Base-by-base conservation (phyloP, 2,113 vertebrate genomes). In the Zapus hudsonius region DNA sequence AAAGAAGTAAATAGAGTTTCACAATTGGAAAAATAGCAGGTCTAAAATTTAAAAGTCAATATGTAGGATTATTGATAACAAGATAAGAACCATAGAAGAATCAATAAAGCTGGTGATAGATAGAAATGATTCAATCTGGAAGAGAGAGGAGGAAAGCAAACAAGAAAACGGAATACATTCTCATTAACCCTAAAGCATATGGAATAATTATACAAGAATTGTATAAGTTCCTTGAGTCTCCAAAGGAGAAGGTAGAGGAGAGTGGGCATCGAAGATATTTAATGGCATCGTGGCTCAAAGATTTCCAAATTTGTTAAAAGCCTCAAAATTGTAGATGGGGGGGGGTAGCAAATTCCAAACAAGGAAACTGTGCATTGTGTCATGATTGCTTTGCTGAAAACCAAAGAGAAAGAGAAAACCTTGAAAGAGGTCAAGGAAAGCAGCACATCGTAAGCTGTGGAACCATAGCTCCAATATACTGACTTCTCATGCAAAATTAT, bases 301-400 rank as follows among this genome's bases (percentile, higher is more conserved):
- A 5, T 31, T 69, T 82, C 31, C 40, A 85, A 80, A 73, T 88
- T 63, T 90, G 27, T 22, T 38, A 47, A 73, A 80, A 82, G 52
- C 69, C 17, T 94, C 93, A 92, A 75, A 81, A 42, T 84, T 61
- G 38, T 19, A 70, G 25, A 80, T 92, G 44, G 74, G 63, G 57
- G 63, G 88, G 38, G 15, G 75, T 57, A 81, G 12, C 66, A 31
- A 92, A 76, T 16, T 72, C 29, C 66, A 90, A 88, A 75, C 4
- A 90, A 61, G 2, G 81, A 91, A 81, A 52, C 7, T 52, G 42
- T 36, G 2, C 5, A n/a, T 44, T 67, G 27, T 84, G 69, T 81
- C 27, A 11, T 19, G 82, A 11, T 76, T 55, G 91, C 59, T 63
- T 27, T 84, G 10, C 13, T 76, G 0, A 87, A 83, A 93, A 69